Evolutionary conservation across 2,113 vertebrate genomes (phyloP).

Genomic region (Chitala chitala): DNA sequence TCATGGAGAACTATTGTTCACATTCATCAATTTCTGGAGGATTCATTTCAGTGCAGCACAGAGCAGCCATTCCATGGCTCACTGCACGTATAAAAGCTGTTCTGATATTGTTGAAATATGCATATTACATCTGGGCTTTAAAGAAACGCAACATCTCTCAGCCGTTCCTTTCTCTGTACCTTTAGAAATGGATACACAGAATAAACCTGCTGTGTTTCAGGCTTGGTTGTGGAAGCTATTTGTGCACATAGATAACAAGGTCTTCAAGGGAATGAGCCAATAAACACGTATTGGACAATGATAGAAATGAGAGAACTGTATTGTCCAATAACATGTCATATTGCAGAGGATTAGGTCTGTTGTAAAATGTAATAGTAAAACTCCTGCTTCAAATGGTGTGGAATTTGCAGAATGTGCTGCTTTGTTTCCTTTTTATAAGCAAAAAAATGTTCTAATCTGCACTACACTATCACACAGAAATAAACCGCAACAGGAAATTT

Average conservation of each 20-base stretch:
- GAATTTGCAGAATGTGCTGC: no score
- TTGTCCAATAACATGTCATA: no score
- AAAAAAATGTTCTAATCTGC: no score
- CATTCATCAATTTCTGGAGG: not conserved
- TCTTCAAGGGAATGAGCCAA: not conserved
- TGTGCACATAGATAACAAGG: not conserved
- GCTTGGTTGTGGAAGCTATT: constrained; percentile 16
- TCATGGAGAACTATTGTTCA: not conserved
- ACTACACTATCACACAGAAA: not conserved
- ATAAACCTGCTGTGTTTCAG: not conserved
- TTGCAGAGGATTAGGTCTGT: no score
- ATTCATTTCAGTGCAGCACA: not conserved
- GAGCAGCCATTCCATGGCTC: not conserved
- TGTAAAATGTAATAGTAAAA: no score
- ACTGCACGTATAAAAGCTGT: not conserved
- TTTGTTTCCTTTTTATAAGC: not conserved
- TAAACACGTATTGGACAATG: not conserved
- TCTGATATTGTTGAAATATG: not conserved
- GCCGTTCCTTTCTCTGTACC: not conserved
- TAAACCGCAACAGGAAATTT: not conserved
- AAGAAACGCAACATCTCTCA: not conserved
- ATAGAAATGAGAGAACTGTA: not conserved
- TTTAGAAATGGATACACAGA: not conserved
- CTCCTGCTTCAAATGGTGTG: no score
- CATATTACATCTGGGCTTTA: not conserved